Percentiles rank a stretch among this genome's conserved stretches.
phyloP scores from a whole-genome alignment of 2,888 invertebrate species.

The Volucella inflata region DNA sequence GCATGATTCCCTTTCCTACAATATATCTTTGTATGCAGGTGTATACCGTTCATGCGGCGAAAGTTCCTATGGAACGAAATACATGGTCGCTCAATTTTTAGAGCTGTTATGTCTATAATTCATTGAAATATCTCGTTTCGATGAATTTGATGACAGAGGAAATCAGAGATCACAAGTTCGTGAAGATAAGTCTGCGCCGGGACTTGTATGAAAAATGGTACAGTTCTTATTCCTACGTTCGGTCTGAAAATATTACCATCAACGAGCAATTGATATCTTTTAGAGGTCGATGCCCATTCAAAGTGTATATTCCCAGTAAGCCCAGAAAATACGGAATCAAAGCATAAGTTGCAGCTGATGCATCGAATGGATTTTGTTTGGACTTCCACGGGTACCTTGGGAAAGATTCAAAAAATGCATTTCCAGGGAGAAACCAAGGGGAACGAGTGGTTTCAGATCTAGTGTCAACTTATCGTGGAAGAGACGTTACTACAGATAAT shows the following conservation, averaged over 20 bases:
- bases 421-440: conserved; percentile 5
- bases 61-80: neutral
- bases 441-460: conserved; percentile 4
- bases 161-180: too few species aligned
- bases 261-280: neutral
- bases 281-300: neutral
- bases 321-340: too few species aligned
- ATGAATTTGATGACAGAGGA: too few species aligned
- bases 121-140: too few species aligned
- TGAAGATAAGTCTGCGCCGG: too few species aligned
- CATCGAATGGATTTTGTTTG: too few species aligned
- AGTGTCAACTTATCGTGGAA: conserved; percentile 7
- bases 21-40: conserved; percentile 6
- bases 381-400: neutral
- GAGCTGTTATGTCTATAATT: too few species aligned
- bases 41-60: neutral
- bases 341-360: too few species aligned
- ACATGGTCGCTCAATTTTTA: neutral
- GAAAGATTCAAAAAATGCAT: conserved; percentile 5
- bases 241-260: neutral
- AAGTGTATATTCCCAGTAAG: neutral
- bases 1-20: neutral
- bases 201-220: too few species aligned
- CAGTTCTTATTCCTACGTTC: too few species aligned
- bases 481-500: conserved; percentile 8